These are phyloP conservation scores for Anoplolepis gracilipes DNA, from an alignment of 1,140 invertebrate genomes.

Conservation along the genomic window DNA sequence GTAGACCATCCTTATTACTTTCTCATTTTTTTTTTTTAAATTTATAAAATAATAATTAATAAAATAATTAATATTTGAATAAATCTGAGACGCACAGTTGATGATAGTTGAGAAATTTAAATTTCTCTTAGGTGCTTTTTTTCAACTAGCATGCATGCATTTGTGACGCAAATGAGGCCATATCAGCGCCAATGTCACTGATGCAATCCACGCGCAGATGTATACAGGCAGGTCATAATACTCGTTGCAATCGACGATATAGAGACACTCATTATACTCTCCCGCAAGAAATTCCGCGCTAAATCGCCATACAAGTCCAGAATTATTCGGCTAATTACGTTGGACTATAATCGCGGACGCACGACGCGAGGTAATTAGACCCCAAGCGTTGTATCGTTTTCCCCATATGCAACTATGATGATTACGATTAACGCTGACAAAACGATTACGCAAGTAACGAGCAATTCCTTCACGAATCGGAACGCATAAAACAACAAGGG, in stretches of 20 bases:
- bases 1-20: not conserved
- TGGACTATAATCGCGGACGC: constrained; percentile 19
- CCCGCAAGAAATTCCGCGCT: constrained; percentile 36
- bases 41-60: not conserved
- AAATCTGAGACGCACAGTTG: not conserved
- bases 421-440: constrained; percentile 24
- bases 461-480: constrained; percentile 48
- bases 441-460: constrained; percentile 30
- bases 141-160: not conserved
- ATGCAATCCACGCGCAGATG: constrained; percentile 43
- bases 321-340: constrained; percentile 74
- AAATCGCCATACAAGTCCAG: constrained; percentile 42
- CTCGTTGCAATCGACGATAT: constrained; percentile 41
- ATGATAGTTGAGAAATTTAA: not conserved
- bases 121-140: constrained; percentile 15
- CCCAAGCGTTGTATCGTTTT: constrained; percentile 7
- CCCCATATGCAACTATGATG: not conserved
- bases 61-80: not conserved
- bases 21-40: not conserved
- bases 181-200: constrained; percentile 48
- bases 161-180: constrained; percentile 39
- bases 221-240: constrained; percentile 35
- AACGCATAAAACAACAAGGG: constrained; percentile 10
- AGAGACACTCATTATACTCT: constrained; percentile 24
- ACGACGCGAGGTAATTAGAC: constrained; percentile 32